A percentile compares a stretch with the other conserved stretches of the same genome.
Conservation (phyloP, 2,113 vertebrate species). For the Zapornia atra region DNA sequence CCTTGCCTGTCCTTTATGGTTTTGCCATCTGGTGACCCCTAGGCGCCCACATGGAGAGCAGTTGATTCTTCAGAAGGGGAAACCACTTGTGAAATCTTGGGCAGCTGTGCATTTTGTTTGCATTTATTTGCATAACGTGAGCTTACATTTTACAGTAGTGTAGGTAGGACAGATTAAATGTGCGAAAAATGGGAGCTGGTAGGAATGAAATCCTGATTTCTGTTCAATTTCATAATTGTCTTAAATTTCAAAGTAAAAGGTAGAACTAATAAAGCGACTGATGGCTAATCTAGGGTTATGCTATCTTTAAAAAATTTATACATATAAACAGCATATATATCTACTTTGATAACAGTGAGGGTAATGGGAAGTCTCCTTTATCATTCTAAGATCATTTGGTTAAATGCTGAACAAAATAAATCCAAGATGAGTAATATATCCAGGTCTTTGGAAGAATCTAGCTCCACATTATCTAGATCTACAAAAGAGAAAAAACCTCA, state of each 20-base stretch:
- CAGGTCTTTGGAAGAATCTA: neutral
- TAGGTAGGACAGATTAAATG: neutral
- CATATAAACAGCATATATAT: neutral
- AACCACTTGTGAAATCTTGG: neutral
- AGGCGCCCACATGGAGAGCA: neutral
- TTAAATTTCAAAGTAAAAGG: neutral
- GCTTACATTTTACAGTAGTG: neutral
- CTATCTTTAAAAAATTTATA: neutral
- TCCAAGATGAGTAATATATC: neutral
- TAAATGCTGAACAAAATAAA: neutral
- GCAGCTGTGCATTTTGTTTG: neutral
- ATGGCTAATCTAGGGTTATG: neutral
- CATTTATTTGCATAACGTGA: neutral
- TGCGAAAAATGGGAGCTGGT: neutral
- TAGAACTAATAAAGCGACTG: neutral
- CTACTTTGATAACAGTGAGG: neutral
- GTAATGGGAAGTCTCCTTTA: neutral
- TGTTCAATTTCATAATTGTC: neutral
- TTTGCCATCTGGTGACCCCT: neutral
- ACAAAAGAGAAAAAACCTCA: neutral
- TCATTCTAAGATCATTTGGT: neutral
- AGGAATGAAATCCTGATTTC: neutral
- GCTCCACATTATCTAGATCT: neutral
- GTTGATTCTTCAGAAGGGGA: neutral
- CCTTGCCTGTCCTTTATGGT: neutral